Evolutionary conservation across 2,888 invertebrate genomes (phyloP).

Genomic region (Marasmarcha lunaedactyla): DNA sequence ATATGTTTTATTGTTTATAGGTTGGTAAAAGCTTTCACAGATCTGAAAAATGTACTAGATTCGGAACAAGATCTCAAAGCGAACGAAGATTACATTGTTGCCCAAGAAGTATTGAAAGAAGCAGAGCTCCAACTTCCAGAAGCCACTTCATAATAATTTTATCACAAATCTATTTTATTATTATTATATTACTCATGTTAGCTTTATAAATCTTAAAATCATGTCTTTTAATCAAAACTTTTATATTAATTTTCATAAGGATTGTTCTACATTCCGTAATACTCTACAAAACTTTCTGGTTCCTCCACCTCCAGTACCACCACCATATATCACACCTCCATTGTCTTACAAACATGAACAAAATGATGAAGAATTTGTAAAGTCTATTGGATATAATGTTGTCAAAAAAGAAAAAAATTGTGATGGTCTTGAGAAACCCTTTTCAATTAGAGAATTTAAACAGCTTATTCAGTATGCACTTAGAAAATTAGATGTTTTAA

Average conservation of each 20-base stretch:
- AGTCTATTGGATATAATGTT: constrained; percentile 25
- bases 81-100: constrained; percentile 76
- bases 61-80: constrained; percentile 84
- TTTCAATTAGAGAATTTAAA: constrained; percentile 27
- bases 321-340: constrained; percentile 24
- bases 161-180: constrained; percentile 16
- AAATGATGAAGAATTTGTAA: constrained; percentile 23
- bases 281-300: constrained; percentile 13
- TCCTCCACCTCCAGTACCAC: constrained; percentile 24
- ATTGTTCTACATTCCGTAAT: constrained; percentile 49
- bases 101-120: constrained; percentile 75
- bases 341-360: constrained; percentile 13
- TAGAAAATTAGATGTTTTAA: constrained; percentile 25
- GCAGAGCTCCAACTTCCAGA: constrained; percentile 72
- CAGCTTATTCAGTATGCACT: constrained; percentile 27
- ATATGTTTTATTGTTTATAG: neutral
- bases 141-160: constrained; percentile 25
- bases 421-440: too few relatives aligned
- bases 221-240: constrained; percentile 49
- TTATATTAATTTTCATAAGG: constrained; percentile 37
- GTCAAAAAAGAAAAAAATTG: neutral
- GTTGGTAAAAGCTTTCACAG: constrained; percentile 78
- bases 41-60: constrained; percentile 79
- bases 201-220: constrained; percentile 35
- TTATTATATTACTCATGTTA: constrained; percentile 21